These are phyloP conservation scores for Tipula vernalis DNA, from an alignment of 2,888 invertebrate species.

Conservation along the genomic window DNA sequence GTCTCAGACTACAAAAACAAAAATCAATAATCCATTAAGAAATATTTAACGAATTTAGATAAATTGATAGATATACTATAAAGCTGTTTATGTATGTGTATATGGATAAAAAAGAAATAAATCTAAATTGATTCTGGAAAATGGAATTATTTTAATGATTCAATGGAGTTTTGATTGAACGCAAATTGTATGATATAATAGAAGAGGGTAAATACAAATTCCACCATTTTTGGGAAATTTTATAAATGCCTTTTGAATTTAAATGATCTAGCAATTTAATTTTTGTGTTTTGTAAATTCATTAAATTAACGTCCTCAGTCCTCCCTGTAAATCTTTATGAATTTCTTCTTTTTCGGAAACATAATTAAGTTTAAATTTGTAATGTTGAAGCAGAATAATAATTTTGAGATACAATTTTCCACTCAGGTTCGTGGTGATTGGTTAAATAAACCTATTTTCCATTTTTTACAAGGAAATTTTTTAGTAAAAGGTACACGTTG, in stretches of 20 bases:
- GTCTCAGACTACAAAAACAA: background rate
- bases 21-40: background rate
- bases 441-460: no score
- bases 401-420: no score
- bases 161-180: background rate
- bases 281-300: background rate
- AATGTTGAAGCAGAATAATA: no score
- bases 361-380: no score
- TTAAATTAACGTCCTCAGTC: no score
- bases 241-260: background rate
- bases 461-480: no score
- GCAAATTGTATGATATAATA: background rate
- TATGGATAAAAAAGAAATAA: background rate
- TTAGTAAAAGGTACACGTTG: no score
- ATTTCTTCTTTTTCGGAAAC: no score
- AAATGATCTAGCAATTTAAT: background rate
- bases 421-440: no score
- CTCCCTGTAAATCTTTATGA: no score
- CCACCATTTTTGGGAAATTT: background rate
- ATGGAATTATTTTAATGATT: background rate
- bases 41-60: background rate
- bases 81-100: no score
- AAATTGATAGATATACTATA: background rate
- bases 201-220: background rate
- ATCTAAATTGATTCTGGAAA: background rate